A percentile compares a stretch with the other conserved stretches of the same genome.
These are phyloP conservation scores for Cloeon dipterum DNA, from an alignment of 2,888 invertebrate species.

Conservation along the genomic window DNA sequence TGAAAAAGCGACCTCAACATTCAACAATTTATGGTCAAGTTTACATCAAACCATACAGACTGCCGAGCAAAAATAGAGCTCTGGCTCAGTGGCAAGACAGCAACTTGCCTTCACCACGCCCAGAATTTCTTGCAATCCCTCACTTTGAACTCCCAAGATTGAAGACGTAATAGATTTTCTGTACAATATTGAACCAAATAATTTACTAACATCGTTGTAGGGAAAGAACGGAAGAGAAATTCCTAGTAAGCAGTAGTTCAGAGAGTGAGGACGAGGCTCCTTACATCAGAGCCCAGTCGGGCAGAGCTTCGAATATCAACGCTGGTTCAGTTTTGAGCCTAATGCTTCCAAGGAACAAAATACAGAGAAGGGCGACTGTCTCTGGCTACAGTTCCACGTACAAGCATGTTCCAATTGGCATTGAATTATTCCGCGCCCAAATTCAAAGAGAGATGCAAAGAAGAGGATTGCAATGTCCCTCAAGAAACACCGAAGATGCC, in stretches of 20 bases:
- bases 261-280: too few relatives aligned
- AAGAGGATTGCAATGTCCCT: not conserved
- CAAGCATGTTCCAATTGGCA: conserved; percentile 33
- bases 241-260: too few relatives aligned
- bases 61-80: conserved; percentile 46
- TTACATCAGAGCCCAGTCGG: too few relatives aligned
- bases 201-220: too few relatives aligned
- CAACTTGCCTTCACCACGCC: conserved; percentile 40
- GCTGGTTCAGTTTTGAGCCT: too few relatives aligned
- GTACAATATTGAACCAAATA: too few relatives aligned
- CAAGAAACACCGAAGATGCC: too few relatives aligned
- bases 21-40: conserved; percentile 56
- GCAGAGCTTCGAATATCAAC: too few relatives aligned
- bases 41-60: conserved; percentile 37
- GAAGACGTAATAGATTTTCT: too few relatives aligned
- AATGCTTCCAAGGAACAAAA: conserved; percentile 46
- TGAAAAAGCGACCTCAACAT: conserved; percentile 64
- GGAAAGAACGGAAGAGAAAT: too few relatives aligned
- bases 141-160: too few relatives aligned
- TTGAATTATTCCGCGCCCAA: conserved; percentile 22
- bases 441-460: not conserved
- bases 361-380: conserved; percentile 68
- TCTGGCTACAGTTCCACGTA: conserved; percentile 55
- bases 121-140: conserved; percentile 32
- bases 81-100: conserved; percentile 43